Base-by-base conservation (phyloP, 1,140 invertebrate genomes). In the Phymastichus coffea region DNA sequence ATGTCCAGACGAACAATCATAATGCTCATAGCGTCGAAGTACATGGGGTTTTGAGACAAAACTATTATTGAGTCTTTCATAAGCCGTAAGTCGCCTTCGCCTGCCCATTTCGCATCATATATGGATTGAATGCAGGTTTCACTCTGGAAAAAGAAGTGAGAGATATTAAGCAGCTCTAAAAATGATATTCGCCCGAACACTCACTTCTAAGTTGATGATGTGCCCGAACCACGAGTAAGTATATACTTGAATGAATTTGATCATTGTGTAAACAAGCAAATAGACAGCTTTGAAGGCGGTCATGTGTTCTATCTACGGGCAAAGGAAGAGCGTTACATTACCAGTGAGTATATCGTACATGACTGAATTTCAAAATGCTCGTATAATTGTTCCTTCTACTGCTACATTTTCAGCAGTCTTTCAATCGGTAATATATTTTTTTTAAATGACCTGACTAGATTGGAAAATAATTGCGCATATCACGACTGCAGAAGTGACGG, bases 401-500 rank as follows among this genome's bases (percentile, higher is more conserved):
- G n/a, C n/a, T n/a, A n/a, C n/a, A n/a, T n/a, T n/a, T n/a, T n/a
- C n/a, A n/a, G n/a, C n/a, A n/a, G n/a, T n/a, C n/a, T n/a, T n/a
- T n/a, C n/a, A n/a, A n/a, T n/a, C n/a, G n/a, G n/a, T n/a, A n/a
- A n/a, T n/a, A n/a, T n/a, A n/a, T n/a, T n/a, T n/a, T n/a, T n/a
- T n/a, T n/a, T n/a, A n/a, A n/a, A n/a, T n/a, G n/a, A 72, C 70
- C 62, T 68, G 57, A 12, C 66, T 28, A 1, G 62, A 28, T 30
- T 72, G 70, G 52, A 68, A 72, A 28, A 70, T 64, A 14, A 69
- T 43, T 15, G 61, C 57, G 30, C 70, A 72, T 35, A 70, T 63
- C 12, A 67, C 55, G 2, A 65, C 17, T 20, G 69, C 67, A 38
- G 63, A 68, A 0, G 69, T 66, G 15, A 66, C 10, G 8, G 62